phyloP scores from a whole-genome alignment of 2,797 vertebrate species.

The Sebastes trivittatus region DNA sequence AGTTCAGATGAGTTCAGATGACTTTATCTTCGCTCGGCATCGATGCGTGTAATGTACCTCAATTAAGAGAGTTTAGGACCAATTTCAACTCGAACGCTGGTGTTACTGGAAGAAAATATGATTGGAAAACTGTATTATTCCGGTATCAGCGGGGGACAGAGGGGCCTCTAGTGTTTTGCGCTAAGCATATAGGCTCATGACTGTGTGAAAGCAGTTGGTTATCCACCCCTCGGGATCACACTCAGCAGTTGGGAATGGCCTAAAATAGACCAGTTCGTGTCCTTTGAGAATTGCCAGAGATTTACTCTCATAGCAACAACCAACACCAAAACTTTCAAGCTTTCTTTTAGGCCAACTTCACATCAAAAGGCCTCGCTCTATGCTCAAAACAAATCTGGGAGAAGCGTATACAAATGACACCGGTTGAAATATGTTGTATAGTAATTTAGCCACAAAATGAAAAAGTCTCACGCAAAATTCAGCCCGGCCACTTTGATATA shows the following conservation, averaged over 20 bases:
- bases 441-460: conserved; percentile 13
- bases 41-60: conserved; percentile 42
- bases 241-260: conserved; percentile 63
- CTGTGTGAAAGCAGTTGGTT: conserved; percentile 76
- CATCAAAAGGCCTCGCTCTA: conserved; percentile 37
- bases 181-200: conserved; percentile 39
- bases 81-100: conserved; percentile 8
- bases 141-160: not conserved
- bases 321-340: conserved; percentile 40
- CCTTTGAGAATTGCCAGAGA: conserved; percentile 68
- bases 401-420: conserved; percentile 18
- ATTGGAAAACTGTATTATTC: conserved; percentile 24
- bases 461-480: not conserved
- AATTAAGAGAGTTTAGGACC: conserved; percentile 10
- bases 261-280: conserved; percentile 70
- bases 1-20: conserved; percentile 53
- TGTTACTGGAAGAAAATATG: not conserved
- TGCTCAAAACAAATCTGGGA: conserved; percentile 29
- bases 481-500: not conserved
- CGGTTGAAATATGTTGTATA: conserved; percentile 17
- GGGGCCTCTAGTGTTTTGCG: conserved; percentile 37
- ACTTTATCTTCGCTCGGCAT: conserved; percentile 44
- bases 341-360: conserved; percentile 32
- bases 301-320: conserved; percentile 58
- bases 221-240: conserved; percentile 64